Percentiles rank a stretch among this genome's conserved stretches.
phyloP scores from a whole-genome alignment of 2,113 vertebrate species.

The Pseudonaja textilis region DNA sequence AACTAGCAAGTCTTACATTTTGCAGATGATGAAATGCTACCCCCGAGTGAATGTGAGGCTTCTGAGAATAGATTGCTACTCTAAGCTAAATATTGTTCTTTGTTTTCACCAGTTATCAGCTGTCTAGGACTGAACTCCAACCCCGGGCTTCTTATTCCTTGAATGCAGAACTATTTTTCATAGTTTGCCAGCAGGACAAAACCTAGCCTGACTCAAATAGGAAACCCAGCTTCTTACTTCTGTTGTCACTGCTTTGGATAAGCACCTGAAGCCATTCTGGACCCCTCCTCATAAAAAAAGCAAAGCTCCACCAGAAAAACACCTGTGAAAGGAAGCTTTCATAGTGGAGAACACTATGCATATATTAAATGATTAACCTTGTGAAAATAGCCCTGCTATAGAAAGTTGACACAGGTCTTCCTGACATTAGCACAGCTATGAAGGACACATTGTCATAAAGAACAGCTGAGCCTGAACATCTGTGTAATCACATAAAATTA shows the following conservation, averaged over 20 bases:
- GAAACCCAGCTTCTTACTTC: neutral
- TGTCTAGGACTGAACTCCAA: neutral
- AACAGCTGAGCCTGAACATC: neutral
- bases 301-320: neutral
- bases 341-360: constrained; percentile 2
- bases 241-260: neutral
- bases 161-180: neutral
- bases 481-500: constrained; percentile 15
- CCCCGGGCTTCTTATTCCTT: neutral
- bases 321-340: neutral
- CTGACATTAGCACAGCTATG: neutral
- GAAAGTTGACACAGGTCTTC: constrained; percentile 23
- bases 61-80: neutral
- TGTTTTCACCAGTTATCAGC: neutral
- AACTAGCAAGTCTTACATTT: neutral
- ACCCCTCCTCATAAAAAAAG: neutral
- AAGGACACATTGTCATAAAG: neutral
- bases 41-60: neutral
- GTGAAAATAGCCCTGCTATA: constrained; percentile 10
- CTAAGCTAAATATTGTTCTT: neutral
- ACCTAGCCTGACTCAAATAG: neutral
- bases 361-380: neutral
- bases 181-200: neutral
- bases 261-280: neutral
- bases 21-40: neutral